A percentile compares a stretch with the other conserved stretches of the same genome.
Evolutionary conservation across 1,140 invertebrate species (phyloP).

Genomic region (Zeugodacus cucurbitae): DNA sequence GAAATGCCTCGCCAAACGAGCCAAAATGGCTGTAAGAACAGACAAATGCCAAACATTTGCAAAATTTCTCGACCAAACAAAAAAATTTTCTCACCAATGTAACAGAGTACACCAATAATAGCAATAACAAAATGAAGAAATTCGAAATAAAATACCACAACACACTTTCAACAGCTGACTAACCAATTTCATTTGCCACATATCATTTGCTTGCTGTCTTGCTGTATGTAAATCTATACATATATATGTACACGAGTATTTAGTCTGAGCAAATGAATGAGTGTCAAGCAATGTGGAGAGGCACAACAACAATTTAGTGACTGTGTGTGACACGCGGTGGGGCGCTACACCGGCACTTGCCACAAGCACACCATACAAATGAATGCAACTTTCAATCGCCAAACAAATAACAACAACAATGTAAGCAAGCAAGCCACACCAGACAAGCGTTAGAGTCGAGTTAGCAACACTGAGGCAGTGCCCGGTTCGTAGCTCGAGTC

Average conservation of each 20-base stretch:
- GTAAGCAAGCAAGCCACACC: neutral
- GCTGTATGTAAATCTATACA: neutral
- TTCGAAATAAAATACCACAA: neutral
- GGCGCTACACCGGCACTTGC: neutral
- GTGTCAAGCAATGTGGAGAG: neutral
- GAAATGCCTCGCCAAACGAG: neutral
- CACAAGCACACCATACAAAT: neutral
- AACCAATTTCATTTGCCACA: conserved; percentile 30
- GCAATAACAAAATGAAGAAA: neutral
- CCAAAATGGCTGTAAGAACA: neutral
- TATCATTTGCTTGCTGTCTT: conserved; percentile 23
- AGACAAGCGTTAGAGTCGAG: neutral
- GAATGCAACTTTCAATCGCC: neutral
- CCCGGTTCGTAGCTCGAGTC: neutral
- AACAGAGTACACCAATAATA: neutral
- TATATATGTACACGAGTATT: no score
- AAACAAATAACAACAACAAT: neutral
- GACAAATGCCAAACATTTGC: conserved; percentile 4
- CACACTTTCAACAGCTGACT: conserved; percentile 24
- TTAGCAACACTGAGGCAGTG: neutral
- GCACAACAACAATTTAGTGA: neutral
- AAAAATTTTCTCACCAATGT: conserved; percentile 24
- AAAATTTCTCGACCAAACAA: neutral
- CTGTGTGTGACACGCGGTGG: neutral
- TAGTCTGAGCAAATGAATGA: neutral